Evolutionary conservation across 1,140 invertebrate genomes (phyloP).

Genomic region (Musca domestica): DNA sequence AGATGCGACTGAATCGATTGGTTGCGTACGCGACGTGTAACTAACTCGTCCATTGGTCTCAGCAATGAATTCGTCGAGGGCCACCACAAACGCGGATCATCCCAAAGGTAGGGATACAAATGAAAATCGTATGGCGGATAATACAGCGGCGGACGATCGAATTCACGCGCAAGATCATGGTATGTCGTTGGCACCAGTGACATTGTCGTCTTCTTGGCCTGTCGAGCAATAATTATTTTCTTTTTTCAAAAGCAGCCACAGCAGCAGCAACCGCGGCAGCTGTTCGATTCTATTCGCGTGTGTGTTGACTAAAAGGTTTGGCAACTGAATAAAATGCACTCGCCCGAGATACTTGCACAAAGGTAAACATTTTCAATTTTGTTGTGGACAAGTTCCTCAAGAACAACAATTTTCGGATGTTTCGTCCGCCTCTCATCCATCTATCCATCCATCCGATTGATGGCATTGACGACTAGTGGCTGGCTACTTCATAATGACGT

Average conservation of each 20-base stretch:
- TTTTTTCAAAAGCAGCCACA: not conserved
- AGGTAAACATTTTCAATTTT: too few relatives aligned
- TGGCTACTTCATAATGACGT: too few relatives aligned
- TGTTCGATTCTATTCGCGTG: constrained; percentile 5
- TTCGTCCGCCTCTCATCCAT: too few relatives aligned
- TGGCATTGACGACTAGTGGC: too few relatives aligned
- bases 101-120: constrained; percentile 47
- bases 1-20: constrained; percentile 44
- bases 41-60: constrained; percentile 44
- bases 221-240: not conserved
- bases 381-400: too few relatives aligned
- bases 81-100: constrained; percentile 44
- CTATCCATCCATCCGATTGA: too few relatives aligned
- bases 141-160: constrained; percentile 38
- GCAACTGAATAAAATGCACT: constrained; percentile 16
- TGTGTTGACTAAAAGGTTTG: constrained; percentile 20
- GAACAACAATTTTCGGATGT: too few relatives aligned
- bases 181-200: constrained; percentile 45
- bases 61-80: constrained; percentile 25
- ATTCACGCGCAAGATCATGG: constrained; percentile 44
- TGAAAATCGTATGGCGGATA: constrained; percentile 44
- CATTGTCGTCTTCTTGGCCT: constrained; percentile 31
- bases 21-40: constrained; percentile 43
- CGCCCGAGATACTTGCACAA: not conserved
- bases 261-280: not conserved